Conservation (phyloP, 2,888 invertebrate species). For the Polylopha cassiicola region DNA sequence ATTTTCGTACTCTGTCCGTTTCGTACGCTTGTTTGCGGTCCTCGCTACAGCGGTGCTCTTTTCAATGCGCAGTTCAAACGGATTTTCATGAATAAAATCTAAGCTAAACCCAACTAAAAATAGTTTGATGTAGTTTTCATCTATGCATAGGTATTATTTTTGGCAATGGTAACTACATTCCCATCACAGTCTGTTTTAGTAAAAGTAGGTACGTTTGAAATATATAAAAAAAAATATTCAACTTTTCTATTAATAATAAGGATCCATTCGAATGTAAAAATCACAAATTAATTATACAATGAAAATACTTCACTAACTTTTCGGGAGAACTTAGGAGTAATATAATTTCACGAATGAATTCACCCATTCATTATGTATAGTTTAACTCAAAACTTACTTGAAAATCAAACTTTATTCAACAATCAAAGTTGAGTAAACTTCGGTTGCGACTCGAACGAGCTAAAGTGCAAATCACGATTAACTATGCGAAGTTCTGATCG, state of each 20-base stretch:
- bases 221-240: neutral
- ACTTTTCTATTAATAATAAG: neutral
- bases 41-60: no score
- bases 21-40: no score
- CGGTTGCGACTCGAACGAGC: constrained; percentile 12
- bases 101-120: no score
- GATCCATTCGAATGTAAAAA: constrained; percentile 6
- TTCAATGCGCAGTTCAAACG: no score
- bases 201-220: neutral
- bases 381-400: constrained; percentile 9
- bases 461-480: constrained; percentile 27
- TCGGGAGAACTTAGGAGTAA: no score
- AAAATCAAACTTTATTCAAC: constrained; percentile 18
- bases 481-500: constrained; percentile 33
- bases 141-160: no score
- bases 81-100: no score
- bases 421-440: constrained; percentile 17
- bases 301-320: no score
- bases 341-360: no score
- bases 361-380: neutral
- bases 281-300: constrained; percentile 7
- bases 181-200: neutral
- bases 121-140: no score
- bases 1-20: constrained; percentile 24
- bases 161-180: no score